These are phyloP conservation scores for Leontocebus nigricollis DNA, from an alignment of 2,797 vertebrate genomes.

Conservation along the genomic window DNA sequence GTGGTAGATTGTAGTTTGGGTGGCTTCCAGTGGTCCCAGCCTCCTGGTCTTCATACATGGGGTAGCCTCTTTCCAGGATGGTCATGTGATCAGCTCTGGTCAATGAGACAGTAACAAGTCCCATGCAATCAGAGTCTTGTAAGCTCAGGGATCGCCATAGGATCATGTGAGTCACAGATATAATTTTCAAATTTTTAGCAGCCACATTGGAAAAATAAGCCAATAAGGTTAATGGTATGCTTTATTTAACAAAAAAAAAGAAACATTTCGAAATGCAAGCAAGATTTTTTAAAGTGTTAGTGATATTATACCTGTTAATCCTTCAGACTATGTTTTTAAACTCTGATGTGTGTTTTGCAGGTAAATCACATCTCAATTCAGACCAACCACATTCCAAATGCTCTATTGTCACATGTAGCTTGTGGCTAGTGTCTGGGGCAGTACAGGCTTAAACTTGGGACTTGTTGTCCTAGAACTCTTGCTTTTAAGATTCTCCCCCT, in stretches of 20 bases:
- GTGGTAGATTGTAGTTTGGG: too few relatives aligned
- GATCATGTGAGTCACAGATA: neutral
- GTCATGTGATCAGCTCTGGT: neutral
- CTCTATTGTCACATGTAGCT: neutral
- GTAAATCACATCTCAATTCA: neutral
- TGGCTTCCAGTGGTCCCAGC: neutral
- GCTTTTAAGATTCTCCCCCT: neutral
- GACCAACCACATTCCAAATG: neutral
- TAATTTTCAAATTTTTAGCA: neutral
- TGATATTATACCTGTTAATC: neutral
- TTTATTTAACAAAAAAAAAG: neutral
- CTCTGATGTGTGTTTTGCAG: neutral
- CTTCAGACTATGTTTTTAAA: neutral
- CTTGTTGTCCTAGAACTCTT: neutral
- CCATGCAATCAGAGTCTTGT: neutral
- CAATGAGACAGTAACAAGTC: neutral
- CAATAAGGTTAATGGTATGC: neutral
- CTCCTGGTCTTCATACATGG: accelerated
- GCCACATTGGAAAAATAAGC: neutral
- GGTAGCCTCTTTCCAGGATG: too few relatives aligned
- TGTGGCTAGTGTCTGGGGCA: too few relatives aligned
- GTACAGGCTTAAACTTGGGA: too few relatives aligned
- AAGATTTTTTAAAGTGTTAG: neutral
- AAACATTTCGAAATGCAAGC: neutral
- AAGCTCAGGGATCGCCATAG: neutral